Conservation (phyloP, 2,797 vertebrate genomes). For the Calcarius lapponicus region DNA sequence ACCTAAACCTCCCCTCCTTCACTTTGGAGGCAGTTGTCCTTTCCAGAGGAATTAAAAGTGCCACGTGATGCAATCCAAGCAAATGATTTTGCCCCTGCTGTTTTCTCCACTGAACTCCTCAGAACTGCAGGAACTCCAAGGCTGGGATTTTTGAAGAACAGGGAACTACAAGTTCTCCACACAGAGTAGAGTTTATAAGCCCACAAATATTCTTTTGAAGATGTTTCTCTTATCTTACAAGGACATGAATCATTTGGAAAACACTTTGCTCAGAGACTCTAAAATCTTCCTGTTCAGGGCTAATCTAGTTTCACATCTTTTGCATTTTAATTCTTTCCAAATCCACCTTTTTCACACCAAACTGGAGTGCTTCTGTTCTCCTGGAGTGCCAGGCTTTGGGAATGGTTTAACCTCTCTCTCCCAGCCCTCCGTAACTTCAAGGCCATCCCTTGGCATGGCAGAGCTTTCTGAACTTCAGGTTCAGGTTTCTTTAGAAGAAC, state of each 20-base stretch:
- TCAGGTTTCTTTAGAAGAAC: not conserved
- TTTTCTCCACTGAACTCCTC: not conserved
- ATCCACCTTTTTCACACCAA: not conserved
- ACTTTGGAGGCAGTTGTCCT: not conserved
- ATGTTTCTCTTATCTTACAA: slow-evolving; percentile 41
- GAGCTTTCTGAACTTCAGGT: not conserved
- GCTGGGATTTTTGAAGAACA: not conserved
- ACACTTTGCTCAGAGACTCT: not conserved
- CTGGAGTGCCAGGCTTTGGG: not conserved
- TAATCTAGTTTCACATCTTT: not conserved
- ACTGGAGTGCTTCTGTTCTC: not conserved
- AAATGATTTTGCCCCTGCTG: not conserved
- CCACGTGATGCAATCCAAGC: not conserved
- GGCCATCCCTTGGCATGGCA: not conserved
- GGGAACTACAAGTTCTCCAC: not conserved
- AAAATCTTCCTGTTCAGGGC: not conserved
- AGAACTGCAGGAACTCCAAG: not conserved
- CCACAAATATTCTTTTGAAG: slow-evolving; percentile 39
- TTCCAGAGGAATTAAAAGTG: not conserved
- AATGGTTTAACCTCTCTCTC: not conserved
- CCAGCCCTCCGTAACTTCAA: not conserved
- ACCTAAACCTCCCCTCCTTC: not conserved
- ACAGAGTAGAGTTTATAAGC: not conserved
- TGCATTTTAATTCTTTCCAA: slow-evolving; percentile 22
- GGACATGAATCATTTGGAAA: slow-evolving; percentile 4